Evolutionary conservation across 2,113 vertebrate species (phyloP), one percentile per base, ranked within the genome.

Genomic region (Suncus etruscus): DNA sequence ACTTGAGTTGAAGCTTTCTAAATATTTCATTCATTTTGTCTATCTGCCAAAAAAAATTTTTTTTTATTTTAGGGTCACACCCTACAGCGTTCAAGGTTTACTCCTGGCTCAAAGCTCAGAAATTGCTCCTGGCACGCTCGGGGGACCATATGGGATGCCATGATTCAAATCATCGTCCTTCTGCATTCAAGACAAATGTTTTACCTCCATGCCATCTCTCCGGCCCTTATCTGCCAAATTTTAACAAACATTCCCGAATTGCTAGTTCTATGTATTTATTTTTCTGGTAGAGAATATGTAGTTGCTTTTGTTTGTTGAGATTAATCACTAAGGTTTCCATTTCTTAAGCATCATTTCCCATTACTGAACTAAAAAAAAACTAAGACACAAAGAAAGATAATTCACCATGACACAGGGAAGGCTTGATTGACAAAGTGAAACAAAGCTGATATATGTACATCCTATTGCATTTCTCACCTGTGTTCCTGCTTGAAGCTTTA

Each of bases 391-490:
- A 61, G 58, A 61, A 61, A 61, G 58, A 61, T 22, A 16, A 61
- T 61, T 16, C 58, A 61, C 1, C 32, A 73, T 69, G 1, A 18
- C 2, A n/a, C 6, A 45, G 12, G 20, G 14, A 29, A 2, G 45
- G 4, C n/a, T 75, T 79, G 22, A 24, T 22, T 10, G 45, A 25
- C 27, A 9, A 5, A 51, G 8, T 3, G 31, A 39, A 48, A 47
- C 1, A 11, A 3, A 31, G 18, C 11, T 51, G 2, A 68, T 9
- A 51, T 32, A 22, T 2, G 63, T n/a, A 65, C 25, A 31, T 50
- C 20, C 58, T 70, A 29, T 0, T 0, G 2, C 4, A 2, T 1
- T 22, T 0, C 3, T 5, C 4, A 8, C 0, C 0, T 22, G 68
- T 20, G 8, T 47, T 48, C 8, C n/a, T 1, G 2, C 15, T 66